These are phyloP conservation scores for Furcifer pardalis DNA, from an alignment of 2,797 vertebrate genomes.

Conservation along the genomic window DNA sequence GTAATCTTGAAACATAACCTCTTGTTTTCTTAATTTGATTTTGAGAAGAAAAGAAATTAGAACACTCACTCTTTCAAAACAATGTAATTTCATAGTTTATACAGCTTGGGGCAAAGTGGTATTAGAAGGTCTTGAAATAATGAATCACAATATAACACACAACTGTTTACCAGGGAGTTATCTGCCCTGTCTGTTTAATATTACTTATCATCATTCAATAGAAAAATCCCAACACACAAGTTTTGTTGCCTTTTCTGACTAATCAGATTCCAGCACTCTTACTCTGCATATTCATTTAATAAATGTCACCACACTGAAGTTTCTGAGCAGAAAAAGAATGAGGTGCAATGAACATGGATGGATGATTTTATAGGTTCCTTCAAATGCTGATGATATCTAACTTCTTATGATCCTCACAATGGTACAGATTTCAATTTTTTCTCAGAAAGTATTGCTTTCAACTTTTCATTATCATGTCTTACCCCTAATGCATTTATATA, in stretches of 20 bases:
- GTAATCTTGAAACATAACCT: constrained; percentile 52
- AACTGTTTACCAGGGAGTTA: constrained; percentile 38
- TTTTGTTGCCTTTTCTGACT: constrained; percentile 28
- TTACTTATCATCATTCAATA: constrained; percentile 39
- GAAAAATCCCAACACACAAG: constrained; percentile 38
- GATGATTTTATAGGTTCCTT: constrained; percentile 1
- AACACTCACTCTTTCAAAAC: constrained; percentile 35
- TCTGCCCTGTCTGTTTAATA: constrained; percentile 42
- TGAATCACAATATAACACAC: constrained; percentile 36
- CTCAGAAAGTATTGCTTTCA: constrained; percentile 29
- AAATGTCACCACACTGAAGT: constrained; percentile 40
- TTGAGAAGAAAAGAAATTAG: constrained; percentile 17
- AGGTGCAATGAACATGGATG: constrained; percentile 15
- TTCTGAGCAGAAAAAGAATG: constrained; percentile 24
- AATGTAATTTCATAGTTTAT: constrained; percentile 39
- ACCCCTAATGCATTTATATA: constrained; percentile 3
- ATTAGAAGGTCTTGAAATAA: constrained; percentile 30
- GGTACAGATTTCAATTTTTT: constrained; percentile 21
- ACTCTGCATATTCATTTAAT: constrained; percentile 37
- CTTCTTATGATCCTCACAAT: constrained; percentile 1
- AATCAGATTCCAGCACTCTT: constrained; percentile 45
- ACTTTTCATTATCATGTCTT: constrained; percentile 37
- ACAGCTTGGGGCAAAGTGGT: constrained; percentile 34
- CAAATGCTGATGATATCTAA: constrained; percentile 26
- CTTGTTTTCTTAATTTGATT: constrained; percentile 48